Evolutionary conservation across 2,888 invertebrate genomes (phyloP).

Genomic region (Halictus quadricinctus): DNA sequence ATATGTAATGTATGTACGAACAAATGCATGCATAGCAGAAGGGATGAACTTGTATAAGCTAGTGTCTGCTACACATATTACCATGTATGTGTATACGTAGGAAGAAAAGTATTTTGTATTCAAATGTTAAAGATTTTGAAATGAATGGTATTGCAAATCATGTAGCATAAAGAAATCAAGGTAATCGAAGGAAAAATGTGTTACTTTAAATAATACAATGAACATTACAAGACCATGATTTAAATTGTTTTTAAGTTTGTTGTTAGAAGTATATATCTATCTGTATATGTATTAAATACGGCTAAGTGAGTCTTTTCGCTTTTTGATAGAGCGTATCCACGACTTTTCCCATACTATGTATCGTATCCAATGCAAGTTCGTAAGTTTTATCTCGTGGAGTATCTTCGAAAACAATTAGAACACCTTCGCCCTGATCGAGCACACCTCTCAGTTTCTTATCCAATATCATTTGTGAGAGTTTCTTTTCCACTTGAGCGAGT

Average conservation of each 20-base stretch:
- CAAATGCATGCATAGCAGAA: not conserved
- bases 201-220: conserved; percentile 26
- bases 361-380: conserved; percentile 97
- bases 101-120: not conserved
- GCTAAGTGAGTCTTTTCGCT: conserved; percentile 98
- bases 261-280: conserved; percentile 74
- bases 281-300: conserved; percentile 73
- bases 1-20: not conserved
- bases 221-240: conserved; percentile 30
- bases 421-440: conserved; percentile 98
- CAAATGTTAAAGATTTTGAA: not conserved
- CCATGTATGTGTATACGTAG: not conserved
- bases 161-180: conserved; percentile 1
- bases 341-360: conserved; percentile 99
- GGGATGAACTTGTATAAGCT: not conserved
- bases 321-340: conserved; percentile 99
- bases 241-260: conserved; percentile 56
- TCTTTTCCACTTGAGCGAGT: conserved; percentile 97
- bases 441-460: conserved; percentile 99
- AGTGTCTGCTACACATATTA: not conserved
- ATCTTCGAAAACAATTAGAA: conserved; percentile 98
- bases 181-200: conserved; percentile 21
- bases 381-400: conserved; percentile 97
- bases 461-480: conserved; percentile 99
- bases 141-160: not conserved